Conservation (phyloP, 2,113 vertebrate species). For the Muscicapa adusta region DNA sequence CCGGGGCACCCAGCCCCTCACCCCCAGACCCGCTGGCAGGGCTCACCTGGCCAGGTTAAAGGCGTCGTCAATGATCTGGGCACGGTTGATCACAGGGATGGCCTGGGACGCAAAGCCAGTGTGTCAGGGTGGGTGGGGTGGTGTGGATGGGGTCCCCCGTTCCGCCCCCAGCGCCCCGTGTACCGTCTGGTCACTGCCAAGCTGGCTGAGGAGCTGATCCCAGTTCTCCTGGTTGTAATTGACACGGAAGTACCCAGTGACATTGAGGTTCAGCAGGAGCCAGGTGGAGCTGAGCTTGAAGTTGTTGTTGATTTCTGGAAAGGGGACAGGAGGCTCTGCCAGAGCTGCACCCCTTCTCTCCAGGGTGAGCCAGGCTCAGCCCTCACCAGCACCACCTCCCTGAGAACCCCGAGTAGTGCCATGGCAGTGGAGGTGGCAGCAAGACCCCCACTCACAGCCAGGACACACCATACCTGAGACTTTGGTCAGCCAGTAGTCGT, state of each 20-base stretch:
- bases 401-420: rapidly evolving
- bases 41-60: slow-evolving; percentile 90
- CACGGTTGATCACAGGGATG: slow-evolving; percentile 86
- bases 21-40: rapidly evolving
- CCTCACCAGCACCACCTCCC: rapidly evolving
- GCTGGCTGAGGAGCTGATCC: slow-evolving; percentile 66
- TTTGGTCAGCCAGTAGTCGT: slow-evolving; percentile 51
- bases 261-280: slow-evolving; percentile 82
- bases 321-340: neutral
- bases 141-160: rapidly evolving
- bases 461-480: slow-evolving; percentile 41
- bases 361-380: neutral
- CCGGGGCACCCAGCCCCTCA: rapidly evolving
- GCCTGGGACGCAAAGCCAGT: slow-evolving; percentile 57
- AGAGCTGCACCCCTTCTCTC: rapidly evolving
- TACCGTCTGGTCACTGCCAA: slow-evolving; percentile 61
- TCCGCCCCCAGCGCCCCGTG: rapidly evolving
- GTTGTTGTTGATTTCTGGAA: rapidly evolving
- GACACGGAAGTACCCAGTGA: slow-evolving; percentile 87
- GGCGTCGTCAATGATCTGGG: slow-evolving; percentile 88
- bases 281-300: slow-evolving; percentile 9
- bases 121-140: neutral
- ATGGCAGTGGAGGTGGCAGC: neutral
- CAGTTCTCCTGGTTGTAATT: slow-evolving; percentile 90
- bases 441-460: rapidly evolving